Conservation (phyloP, 2,797 vertebrate species). For the Danio albolineatus region DNA sequence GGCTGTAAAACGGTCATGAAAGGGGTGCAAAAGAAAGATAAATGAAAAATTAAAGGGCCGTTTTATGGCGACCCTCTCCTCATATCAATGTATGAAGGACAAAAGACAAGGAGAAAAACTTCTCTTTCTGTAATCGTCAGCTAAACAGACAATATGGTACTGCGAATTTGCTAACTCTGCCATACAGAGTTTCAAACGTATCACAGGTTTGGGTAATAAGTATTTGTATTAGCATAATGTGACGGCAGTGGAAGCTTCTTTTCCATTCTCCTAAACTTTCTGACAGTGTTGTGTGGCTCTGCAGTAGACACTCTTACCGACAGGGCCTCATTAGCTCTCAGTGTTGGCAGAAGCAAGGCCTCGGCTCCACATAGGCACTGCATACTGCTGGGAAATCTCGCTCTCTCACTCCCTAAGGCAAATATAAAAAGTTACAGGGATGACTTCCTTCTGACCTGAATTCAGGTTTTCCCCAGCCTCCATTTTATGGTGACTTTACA, state of each 20-base stretch:
- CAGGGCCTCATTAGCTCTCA: constrained; percentile 60
- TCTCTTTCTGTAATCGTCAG: constrained; percentile 49
- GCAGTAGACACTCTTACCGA: constrained; percentile 46
- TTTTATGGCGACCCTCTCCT: constrained; percentile 73
- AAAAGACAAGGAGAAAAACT: constrained; percentile 59
- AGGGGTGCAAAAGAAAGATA: constrained; percentile 66
- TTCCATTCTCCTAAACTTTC: constrained; percentile 46
- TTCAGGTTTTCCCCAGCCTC: constrained; percentile 33
- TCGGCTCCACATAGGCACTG: constrained; percentile 36
- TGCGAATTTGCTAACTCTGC: not conserved
- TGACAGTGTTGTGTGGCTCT: constrained; percentile 50
- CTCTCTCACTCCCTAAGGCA: constrained; percentile 57
- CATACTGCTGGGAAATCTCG: constrained; percentile 53
- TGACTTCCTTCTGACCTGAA: constrained; percentile 37
- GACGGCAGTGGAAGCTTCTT: constrained; percentile 49
- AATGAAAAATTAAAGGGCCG: constrained; percentile 75
- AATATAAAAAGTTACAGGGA: constrained; percentile 54
- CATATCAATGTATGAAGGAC: constrained; percentile 71
- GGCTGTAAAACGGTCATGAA: constrained; percentile 75
- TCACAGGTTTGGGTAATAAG: constrained; percentile 47
- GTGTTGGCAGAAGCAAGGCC: constrained; percentile 18
- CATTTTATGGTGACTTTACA: constrained; percentile 31
- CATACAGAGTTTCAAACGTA: constrained; percentile 33
- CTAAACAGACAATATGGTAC: constrained; percentile 27
- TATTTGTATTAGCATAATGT: constrained; percentile 58